phyloP scores from a whole-genome alignment of 30 jellyfish, hydroid and myxozoan genomes.

The Aurelia aurita region DNA sequence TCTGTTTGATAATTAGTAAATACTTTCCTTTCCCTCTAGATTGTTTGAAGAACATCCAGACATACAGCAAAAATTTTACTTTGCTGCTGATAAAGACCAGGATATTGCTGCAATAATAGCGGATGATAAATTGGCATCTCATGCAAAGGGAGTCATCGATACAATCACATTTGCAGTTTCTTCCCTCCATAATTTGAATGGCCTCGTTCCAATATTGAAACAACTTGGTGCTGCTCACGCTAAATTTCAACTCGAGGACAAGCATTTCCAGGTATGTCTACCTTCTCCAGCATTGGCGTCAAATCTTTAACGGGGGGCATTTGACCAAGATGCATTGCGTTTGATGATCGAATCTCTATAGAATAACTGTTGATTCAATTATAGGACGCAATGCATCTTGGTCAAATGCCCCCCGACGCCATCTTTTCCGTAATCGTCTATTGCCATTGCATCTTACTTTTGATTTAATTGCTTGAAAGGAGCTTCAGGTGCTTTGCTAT shows the following conservation, averaged over 20 bases:
- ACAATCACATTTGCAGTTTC: constrained; percentile 66
- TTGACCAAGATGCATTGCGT: too few relatives aligned
- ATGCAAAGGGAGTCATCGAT: constrained; percentile 74
- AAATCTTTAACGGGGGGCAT: background rate
- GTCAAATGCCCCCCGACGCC: too few relatives aligned
- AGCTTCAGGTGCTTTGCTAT: too few relatives aligned
- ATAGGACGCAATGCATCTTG: too few relatives aligned
- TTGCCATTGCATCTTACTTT: too few relatives aligned
- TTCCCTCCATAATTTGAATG: constrained; percentile 33
- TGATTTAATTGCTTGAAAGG: too few relatives aligned
- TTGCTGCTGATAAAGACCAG: constrained; percentile 47
- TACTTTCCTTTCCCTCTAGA: constrained; percentile 13
- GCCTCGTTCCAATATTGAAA: constrained; percentile 62
- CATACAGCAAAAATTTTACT: constrained; percentile 55
- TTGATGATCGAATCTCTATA: too few relatives aligned
- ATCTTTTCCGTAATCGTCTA: too few relatives aligned
- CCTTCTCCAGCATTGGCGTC: background rate
- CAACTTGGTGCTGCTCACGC: constrained; percentile 82
- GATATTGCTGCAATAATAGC: constrained; percentile 58
- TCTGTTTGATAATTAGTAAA: background rate
- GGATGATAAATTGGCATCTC: constrained; percentile 67
- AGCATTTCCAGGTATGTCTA: constrained; percentile 59
- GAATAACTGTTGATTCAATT: too few relatives aligned
- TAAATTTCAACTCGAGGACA: constrained; percentile 57
- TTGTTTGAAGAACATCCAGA: constrained; percentile 73